Base-by-base conservation (phyloP, 2,113 vertebrate species). In the Spilogale gracilis region DNA sequence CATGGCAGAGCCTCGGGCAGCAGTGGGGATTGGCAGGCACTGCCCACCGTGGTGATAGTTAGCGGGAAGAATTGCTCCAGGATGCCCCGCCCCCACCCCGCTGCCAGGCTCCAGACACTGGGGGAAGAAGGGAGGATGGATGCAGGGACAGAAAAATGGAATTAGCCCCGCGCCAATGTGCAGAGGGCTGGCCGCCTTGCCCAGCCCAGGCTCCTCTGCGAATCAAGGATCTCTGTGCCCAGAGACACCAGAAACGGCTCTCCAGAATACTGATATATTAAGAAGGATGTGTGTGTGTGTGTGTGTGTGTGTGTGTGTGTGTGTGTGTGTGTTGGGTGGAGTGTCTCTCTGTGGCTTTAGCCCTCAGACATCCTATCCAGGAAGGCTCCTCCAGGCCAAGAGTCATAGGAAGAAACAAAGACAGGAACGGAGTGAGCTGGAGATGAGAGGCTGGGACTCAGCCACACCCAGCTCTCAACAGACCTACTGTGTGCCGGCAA, bases 101-200 rank as follows among this genome's bases (percentile, higher is more conserved):
- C 93, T 14, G 17, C 94, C 86, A 25, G 67, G 86, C 95, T 92
- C 95, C 98, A 96, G 98, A 96, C 98, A 80, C 96, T 97, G 98
- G 93, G 96, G 85, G 73, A 38, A 9, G n/a, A 69, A 38, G 32
- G 69, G 94, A 92, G 88, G 97, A 83, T 0, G 92, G 94, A 98
- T 76, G 98, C 98, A 96, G 91, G 98, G 98, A 98, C 98, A 98
- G 97, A 98, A 99, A 99, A 99, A 99, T 98, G 99, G 98, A 99
- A 99, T 99, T 99, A 99, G 98, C 98, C 98, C 99, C 98, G 98
- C 98, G 98, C 98, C 98, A 98, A 93, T 96, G 98, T 71, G 23
- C 97, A 79, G 98, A 97, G 97, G 95, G 87, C 80, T 98, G 98
- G 98, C 98, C 84, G 1, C 96, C 98, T 98, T 81, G 81, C 95